Evolutionary conservation across 1,140 invertebrate species (phyloP), one percentile per base, ranked within the genome.

Genomic region (Halotydeus destructor): DNA sequence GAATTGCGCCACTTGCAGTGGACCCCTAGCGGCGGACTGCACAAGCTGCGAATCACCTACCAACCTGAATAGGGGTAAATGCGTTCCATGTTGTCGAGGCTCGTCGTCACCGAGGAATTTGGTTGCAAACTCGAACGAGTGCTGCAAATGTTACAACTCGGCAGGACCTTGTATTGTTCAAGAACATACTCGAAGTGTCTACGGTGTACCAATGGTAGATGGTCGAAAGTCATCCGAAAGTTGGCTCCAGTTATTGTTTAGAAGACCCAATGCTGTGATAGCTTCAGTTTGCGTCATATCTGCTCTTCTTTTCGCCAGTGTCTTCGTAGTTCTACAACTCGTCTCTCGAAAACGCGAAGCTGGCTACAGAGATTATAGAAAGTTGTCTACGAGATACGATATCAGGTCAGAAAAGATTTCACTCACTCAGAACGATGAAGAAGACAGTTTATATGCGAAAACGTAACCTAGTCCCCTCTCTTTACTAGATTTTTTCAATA

Each of bases 31-130:
- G n/a, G 47, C 5, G 16, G 41, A 49, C 22, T 51, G 50, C 35
- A 11, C 45, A 6, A 43, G 33, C 3, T 51, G 50, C 31, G 5
- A 24, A 28, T n/a, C 32, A 5, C 47, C 44, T 19, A 25, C 47
- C 19, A 38, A 37, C 35, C 41, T 51, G 23, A 40, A 51, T 32
- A 42, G 45, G 8, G 38, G 36, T 32, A 35, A 36, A 9, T 51
- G 50, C 38, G 35, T 51, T 19, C 50, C 47, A 3, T 51, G 50
- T 30, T 51, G 50, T 30, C 2, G 28, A 38, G n/a, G 16, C n/a
- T 38, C 36, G 19, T 38, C 36, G 9, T 22, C 21, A 22, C 16
- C 36, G 1, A 4, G 16, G n/a, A 22, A 38, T 19, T 19, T 11
- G 5, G 8, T 16, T 3, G 23, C n/a, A 41, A 25, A 14, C 9